phyloP scores from a whole-genome alignment of 2,888 invertebrate species.

The Coenonympha glycerion region DNA sequence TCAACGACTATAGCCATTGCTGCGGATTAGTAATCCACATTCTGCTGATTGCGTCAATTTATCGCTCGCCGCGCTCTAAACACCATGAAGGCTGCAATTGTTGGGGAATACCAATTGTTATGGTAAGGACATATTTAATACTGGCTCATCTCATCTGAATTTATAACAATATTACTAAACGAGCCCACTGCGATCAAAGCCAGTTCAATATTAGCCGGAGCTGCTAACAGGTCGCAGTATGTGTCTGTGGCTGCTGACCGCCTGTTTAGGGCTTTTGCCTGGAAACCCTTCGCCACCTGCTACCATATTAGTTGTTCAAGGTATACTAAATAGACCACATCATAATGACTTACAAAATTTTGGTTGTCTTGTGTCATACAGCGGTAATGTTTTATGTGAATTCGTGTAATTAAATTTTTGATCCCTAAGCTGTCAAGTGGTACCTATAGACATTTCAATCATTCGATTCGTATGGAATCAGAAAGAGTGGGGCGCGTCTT shows the following conservation, averaged over 20 bases:
- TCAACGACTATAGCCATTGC: conserved; percentile 18
- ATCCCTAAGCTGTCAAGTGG: too few species aligned
- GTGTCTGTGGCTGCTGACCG: conserved; percentile 71
- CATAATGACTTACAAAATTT: too few species aligned
- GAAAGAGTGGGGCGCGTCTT: too few species aligned
- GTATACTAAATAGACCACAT: too few species aligned
- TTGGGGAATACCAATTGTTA: conserved; percentile 65
- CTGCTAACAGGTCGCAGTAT: conserved; percentile 34
- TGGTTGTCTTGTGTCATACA: too few species aligned
- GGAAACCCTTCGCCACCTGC: conserved; percentile 44
- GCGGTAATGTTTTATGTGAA: too few species aligned
- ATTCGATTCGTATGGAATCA: too few species aligned
- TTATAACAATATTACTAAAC: conserved; percentile 38
- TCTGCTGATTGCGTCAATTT: conserved; percentile 70
- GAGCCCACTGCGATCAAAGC: conserved; percentile 25
- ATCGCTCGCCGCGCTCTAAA: conserved; percentile 60
- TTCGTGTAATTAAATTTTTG: too few species aligned
- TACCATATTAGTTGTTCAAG: conserved; percentile 48
- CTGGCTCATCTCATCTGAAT: conserved; percentile 45
- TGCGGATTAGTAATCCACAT: conserved; percentile 56
- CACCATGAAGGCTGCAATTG: conserved; percentile 70
- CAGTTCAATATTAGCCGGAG: conserved; percentile 20
- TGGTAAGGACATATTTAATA: conserved; percentile 65
- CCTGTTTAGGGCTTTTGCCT: conserved; percentile 64
- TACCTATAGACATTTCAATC: too few species aligned